phyloP scores from a whole-genome alignment of 2,797 vertebrate genomes.

The Brotula barbata region DNA sequence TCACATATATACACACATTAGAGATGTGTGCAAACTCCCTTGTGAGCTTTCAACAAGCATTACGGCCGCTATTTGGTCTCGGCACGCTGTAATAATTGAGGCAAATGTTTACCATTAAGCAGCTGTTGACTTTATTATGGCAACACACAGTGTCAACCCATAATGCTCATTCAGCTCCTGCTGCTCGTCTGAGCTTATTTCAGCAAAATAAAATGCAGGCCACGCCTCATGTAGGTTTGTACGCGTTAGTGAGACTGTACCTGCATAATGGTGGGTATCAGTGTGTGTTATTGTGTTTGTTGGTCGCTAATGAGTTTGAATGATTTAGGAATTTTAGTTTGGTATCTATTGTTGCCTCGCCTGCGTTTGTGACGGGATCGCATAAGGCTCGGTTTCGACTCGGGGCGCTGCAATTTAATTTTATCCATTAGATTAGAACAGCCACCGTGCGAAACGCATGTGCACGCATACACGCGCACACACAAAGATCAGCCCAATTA shows the following conservation, averaged over 20 bases:
- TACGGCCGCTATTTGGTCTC: constrained; percentile 28
- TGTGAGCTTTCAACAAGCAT: constrained; percentile 30
- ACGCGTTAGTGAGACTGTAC: background rate
- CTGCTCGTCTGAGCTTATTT: constrained; percentile 32
- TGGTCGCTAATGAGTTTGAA: constrained; percentile 53
- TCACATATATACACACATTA: constrained; percentile 13
- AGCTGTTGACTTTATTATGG: constrained; percentile 57
- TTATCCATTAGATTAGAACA: constrained; percentile 61
- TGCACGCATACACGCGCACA: constrained; percentile 7
- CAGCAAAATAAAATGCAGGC: background rate
- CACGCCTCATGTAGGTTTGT: constrained; percentile 1
- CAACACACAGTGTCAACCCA: constrained; percentile 25
- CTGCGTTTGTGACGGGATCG: constrained; percentile 45
- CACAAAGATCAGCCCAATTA: constrained; percentile 45
- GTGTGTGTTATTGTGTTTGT: constrained; percentile 46
- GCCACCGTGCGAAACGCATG: constrained; percentile 5
- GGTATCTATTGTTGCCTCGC: constrained; percentile 43
- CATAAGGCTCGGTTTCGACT: constrained; percentile 58
- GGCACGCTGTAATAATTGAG: constrained; percentile 43
- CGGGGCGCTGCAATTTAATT: constrained; percentile 55
- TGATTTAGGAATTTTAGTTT: constrained; percentile 52
- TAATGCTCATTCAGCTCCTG: constrained; percentile 47
- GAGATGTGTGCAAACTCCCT: constrained; percentile 29
- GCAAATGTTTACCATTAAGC: constrained; percentile 60
- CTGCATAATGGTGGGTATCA: constrained; percentile 25